Evolutionary conservation across 2,113 vertebrate species (phyloP).

Genomic region (Grallaria varia): DNA sequence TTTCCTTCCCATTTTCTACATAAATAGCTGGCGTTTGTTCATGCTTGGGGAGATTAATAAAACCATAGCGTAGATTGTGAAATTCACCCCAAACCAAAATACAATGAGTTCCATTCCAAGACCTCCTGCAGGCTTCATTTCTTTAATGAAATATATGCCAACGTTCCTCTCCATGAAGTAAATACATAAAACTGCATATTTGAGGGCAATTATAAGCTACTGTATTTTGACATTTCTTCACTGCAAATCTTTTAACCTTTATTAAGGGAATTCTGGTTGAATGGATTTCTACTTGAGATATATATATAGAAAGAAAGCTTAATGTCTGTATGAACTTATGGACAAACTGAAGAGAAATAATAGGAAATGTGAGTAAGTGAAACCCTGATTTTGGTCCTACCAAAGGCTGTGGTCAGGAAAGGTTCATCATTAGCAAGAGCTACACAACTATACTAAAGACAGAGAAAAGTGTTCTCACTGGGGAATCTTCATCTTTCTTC

Average conservation of each 20-base stretch:
- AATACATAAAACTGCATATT: constrained; percentile 57
- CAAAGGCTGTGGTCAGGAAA: neutral
- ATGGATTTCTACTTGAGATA: constrained; percentile 34
- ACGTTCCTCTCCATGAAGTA: constrained; percentile 44
- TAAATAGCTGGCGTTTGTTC: constrained; percentile 46
- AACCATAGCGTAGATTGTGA: constrained; percentile 42
- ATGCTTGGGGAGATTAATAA: constrained; percentile 53
- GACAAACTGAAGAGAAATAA: neutral
- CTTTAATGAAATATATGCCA: constrained; percentile 55
- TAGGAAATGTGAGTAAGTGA: neutral
- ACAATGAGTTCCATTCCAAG: constrained; percentile 43
- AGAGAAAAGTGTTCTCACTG: neutral
- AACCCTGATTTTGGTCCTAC: neutral
- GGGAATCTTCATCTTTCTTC: neutral
- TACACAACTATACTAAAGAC: neutral
- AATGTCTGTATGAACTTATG: neutral
- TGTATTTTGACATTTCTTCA: constrained; percentile 59
- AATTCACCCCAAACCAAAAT: constrained; percentile 61
- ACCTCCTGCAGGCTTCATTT: constrained; percentile 52
- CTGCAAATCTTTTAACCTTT: constrained; percentile 54
- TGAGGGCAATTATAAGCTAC: constrained; percentile 43
- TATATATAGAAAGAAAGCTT: constrained; percentile 27
- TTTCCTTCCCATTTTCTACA: constrained; percentile 53
- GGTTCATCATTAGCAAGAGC: neutral
- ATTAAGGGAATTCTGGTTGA: constrained; percentile 41